phyloP scores from a whole-genome alignment of 2,888 invertebrate genomes.

The Diadromus collaris region DNA sequence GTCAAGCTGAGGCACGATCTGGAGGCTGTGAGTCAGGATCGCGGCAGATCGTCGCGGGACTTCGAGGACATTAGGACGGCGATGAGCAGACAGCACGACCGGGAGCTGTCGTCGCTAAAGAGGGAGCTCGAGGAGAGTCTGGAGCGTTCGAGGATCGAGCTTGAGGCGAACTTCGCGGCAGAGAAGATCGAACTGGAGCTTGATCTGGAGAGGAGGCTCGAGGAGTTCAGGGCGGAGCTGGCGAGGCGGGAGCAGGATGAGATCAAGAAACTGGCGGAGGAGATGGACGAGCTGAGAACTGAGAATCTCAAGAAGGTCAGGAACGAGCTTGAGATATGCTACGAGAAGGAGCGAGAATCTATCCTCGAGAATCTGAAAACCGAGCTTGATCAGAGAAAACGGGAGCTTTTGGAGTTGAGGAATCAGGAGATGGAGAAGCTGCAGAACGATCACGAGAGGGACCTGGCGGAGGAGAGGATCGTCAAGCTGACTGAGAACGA shows the following conservation, averaged over 20 bases:
- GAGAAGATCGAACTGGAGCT: conserved; percentile 80
- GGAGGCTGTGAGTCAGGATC: conserved; percentile 73
- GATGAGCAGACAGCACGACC: conserved; percentile 78
- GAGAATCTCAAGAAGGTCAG: conserved; percentile 75
- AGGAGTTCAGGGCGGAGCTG: conserved; percentile 81
- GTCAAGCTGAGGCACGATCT: conserved; percentile 64
- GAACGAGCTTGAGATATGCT: conserved; percentile 76
- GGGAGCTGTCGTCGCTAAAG: conserved; percentile 82
- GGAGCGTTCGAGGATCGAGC: conserved; percentile 75
- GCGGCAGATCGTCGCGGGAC: conserved; percentile 55
- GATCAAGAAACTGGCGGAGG: conserved; percentile 71
- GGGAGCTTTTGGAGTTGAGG: conserved; percentile 79
- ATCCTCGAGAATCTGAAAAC: conserved; percentile 80
- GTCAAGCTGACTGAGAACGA: conserved; percentile 73
- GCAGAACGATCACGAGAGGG: conserved; percentile 81
- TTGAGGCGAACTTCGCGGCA: conserved; percentile 79
- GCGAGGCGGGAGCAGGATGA: conserved; percentile 78
- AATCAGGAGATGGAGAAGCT: conserved; percentile 81
- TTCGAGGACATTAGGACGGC: conserved; percentile 78
- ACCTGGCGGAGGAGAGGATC: conserved; percentile 76
- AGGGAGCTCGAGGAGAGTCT: conserved; percentile 82
- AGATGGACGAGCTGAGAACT: conserved; percentile 73
- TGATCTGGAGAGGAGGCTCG: conserved; percentile 79
- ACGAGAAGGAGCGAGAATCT: conserved; percentile 79
- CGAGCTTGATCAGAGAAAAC: conserved; percentile 80